Base-by-base conservation (phyloP, 1,140 invertebrate species). In the Goniozus legneri region DNA sequence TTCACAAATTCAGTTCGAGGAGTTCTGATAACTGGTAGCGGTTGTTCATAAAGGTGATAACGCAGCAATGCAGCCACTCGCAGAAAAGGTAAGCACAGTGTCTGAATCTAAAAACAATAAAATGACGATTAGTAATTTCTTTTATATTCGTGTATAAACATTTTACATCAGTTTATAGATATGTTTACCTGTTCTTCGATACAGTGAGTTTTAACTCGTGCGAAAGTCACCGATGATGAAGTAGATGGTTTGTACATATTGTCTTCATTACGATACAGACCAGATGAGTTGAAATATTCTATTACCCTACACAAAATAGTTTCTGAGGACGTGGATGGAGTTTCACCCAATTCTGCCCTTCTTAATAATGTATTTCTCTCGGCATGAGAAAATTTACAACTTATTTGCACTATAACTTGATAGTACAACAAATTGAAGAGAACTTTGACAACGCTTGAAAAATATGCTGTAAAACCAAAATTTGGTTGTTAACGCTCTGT, bases 361-460 rank as follows among this genome's bases (percentile, higher is more conserved):
- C 60, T 62, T 38, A 68, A 32, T 21, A 65, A 50, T 4, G 59
- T 49, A 19, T 52, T 58, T 43, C 67, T 76, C 61, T 76, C 83
- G 38, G 58, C 76, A 62, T 51, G 77, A 2, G 76, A 71, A 67
- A 92, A 80, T 56, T 78, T 81, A 68, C 80, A 85, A 22, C 80
- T 86, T 6, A 91, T 56, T 71, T 87, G 84, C 1, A 84, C 72
- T 16, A 95, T 78, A 27, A 91, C 85, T 82, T 96, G 92, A 67
- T 95, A 87, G 72, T 91, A 95, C 32, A 88, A 77, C 31, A 95
- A 77, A 75, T 95, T 92, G 76, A 92, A 96, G 24, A 95, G 74
- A 52, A 87, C 83, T 65, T 88, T 86, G 0, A 95, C 86, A 49
- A 95, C 82, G 62, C 86, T 86, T 7, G 85, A 87, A 68, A 91